Conservation (phyloP, 2,888 invertebrate species). For the Parnassius smintheus region DNA sequence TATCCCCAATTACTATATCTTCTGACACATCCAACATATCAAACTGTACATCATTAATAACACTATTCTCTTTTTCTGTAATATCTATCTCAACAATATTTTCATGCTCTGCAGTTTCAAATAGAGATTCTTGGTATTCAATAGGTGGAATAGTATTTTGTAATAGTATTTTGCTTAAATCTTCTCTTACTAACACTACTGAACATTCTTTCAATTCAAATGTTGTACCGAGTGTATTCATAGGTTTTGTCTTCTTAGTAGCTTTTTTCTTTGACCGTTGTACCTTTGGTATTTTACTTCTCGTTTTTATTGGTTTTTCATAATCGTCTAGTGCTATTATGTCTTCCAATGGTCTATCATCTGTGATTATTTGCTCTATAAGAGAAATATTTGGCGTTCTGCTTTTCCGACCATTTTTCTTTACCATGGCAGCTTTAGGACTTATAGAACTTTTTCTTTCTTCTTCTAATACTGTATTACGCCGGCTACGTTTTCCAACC, state of each 20-base stretch:
- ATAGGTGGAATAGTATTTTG: conserved; percentile 5
- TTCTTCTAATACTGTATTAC: conserved; percentile 41
- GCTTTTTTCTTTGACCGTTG: conserved; percentile 39
- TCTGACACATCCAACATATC: conserved; percentile 76
- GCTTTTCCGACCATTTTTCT: conserved; percentile 42
- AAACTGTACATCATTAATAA: conserved; percentile 60
- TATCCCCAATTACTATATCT: conserved; percentile 68
- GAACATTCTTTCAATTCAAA: conserved; percentile 55
- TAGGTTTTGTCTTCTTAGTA: conserved; percentile 34
- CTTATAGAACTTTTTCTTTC: conserved; percentile 48
- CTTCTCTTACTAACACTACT: conserved; percentile 51
- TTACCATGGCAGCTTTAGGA: conserved; percentile 36
- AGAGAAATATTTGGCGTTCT: conserved; percentile 68
- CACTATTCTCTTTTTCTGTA: conserved; percentile 34
- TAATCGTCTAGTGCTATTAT: conserved; percentile 66
- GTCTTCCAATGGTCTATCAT: conserved; percentile 68
- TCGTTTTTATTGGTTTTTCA: conserved; percentile 48
- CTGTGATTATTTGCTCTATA: conserved; percentile 68
- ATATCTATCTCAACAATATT: conserved; percentile 33
- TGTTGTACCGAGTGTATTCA: conserved; percentile 28
- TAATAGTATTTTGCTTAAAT: conserved; percentile 47
- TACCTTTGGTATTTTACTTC: conserved; percentile 40
- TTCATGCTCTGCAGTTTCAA: conserved; percentile 26
- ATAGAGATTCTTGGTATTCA: conserved; percentile 13
- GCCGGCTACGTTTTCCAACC: conserved; percentile 40